Base-by-base conservation (phyloP, 2,888 invertebrate species). In the Laothoe populi region DNA sequence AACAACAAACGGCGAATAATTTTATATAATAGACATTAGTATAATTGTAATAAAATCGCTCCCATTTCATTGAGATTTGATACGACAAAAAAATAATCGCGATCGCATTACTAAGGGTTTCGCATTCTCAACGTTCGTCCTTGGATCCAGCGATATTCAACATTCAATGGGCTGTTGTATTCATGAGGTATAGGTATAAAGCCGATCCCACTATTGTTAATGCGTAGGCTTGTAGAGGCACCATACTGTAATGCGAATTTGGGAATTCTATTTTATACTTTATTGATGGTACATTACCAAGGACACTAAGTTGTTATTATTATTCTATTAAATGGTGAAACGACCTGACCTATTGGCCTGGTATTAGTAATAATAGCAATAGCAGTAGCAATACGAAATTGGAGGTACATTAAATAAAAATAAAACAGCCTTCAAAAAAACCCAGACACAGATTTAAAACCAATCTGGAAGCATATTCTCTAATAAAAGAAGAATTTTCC, bases 121-220 rank as follows among this genome's bases (percentile, higher is more conserved):
- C 60, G 26, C 40, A 61, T 53, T 61, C 42, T 53, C 42, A 49
- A 45, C 31, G 38, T 31, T 19, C 59, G 64, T 57, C 64, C 64
- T 64, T 64, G 64, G 64, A 63, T 63, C 35, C 59, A 42, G 60
- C 62, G 61, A 61, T 64, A 59, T 62, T 58, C 57, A 48, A 61
- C 62, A 66, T 63, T 70, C 61, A 70, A 68, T 66, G 60, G 62
- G 38, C 60, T 63, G 61, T 60, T 65, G 66, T 63, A 67, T 66
- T 73, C 77, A 78, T 76, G 70, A 75, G 64, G 72, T 74, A 79
- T 79, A 72, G 69, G 73, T 70, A 73, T 72, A 76, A 63, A 63
- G 79, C 82, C 84, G 73, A 81, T 79, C 83, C 82, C 81, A 80
- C 81, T 73, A 84, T 84, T 85, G 82, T 84, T 74, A 61, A 60